Evolutionary conservation across 2,113 vertebrate genomes (phyloP), one percentile per base, ranked within the genome.

Genomic region (Cettia cetti): DNA sequence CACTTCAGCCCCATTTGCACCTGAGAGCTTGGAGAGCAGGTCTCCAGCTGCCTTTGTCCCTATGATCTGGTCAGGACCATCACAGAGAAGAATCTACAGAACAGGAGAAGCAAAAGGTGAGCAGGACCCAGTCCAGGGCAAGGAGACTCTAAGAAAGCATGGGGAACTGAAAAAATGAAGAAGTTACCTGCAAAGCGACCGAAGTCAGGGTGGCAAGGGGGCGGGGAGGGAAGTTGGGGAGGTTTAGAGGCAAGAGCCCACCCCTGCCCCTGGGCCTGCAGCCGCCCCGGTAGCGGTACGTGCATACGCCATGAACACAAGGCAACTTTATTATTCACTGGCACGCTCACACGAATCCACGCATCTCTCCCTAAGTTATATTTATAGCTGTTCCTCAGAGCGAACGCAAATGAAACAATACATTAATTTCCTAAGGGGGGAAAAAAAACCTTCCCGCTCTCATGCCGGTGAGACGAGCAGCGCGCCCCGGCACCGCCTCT

Each of bases 251-350:
- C 60, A 74, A 72, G 75, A 66, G 13, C 33, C 57, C n/a, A 80
- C 47, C 83, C 74, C 56, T 90, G 91, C 75, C 89, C 71, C 77
- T 50, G 5, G 22, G n/a, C 82, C 80, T 9, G 8, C 5, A 3
- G 76, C 69, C 11, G 1, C 69, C 66, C 44, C 17, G 1, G 40
- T 17, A 65, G 71, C 78, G 5, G 1, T 80, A 6, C 31, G 49
- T 77, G 80, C 74, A 59, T 54, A 79, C 6, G 10, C 82, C 12
- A 22, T 47, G 90, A 75, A 78, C 90, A 77, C 71, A 54, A 42
- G 81, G 82, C 91, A 97, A 95, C 95, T 94, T 95, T 95, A 89
- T 91, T 87, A 89, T 94, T 94, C 93, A 82, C 76, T 75, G 76
- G 82, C 93, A 82, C 9, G 52, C 89, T 92, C 89, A 33, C 79